A percentile compares a stretch with the other conserved stretches of the same genome.
Evolutionary conservation across 2,113 vertebrate genomes (phyloP).

Genomic region (Cisticola juncidis): DNA sequence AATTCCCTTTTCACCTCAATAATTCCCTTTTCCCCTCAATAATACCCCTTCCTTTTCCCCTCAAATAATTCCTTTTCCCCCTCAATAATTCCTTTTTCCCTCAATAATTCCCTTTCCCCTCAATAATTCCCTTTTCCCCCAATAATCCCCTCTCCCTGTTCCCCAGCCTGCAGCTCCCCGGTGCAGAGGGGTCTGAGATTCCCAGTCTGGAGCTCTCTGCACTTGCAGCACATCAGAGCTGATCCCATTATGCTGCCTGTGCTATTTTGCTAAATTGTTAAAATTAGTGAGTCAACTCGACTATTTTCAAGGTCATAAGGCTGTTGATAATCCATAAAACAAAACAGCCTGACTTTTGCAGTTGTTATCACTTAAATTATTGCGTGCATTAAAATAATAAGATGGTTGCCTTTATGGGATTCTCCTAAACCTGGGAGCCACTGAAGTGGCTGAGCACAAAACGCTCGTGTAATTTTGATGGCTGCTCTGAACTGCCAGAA

Average conservation of each 20-base stretch:
- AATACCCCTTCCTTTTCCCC: background rate
- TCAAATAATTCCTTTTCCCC: background rate
- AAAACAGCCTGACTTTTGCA: conserved; percentile 16
- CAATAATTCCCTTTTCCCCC: background rate
- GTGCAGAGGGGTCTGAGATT: background rate
- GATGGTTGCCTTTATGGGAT: background rate
- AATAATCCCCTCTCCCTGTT: background rate
- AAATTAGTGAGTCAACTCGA: conserved; percentile 7
- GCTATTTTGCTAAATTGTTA: conserved; percentile 14
- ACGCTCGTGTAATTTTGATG: conserved; percentile 45
- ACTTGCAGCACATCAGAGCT: background rate
- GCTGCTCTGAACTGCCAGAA: conserved; percentile 36
- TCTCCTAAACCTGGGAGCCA: conserved; percentile 13
- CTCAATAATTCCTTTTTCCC: too few species aligned
- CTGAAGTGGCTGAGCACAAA: conserved; percentile 1
- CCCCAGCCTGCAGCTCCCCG: background rate
- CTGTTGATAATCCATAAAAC: conserved; percentile 56
- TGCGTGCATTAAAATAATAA: conserved; percentile 32
- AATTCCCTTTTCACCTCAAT: background rate
- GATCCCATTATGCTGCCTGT: background rate
- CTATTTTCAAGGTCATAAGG: conserved; percentile 57
- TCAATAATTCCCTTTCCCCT: background rate
- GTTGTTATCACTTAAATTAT: conserved; percentile 39
- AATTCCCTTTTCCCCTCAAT: background rate
- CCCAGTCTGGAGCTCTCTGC: background rate